Evolutionary conservation across 2,888 invertebrate genomes (phyloP), one percentile per base, ranked within the genome.

Genomic region (Sinohyriopsis cumingii): DNA sequence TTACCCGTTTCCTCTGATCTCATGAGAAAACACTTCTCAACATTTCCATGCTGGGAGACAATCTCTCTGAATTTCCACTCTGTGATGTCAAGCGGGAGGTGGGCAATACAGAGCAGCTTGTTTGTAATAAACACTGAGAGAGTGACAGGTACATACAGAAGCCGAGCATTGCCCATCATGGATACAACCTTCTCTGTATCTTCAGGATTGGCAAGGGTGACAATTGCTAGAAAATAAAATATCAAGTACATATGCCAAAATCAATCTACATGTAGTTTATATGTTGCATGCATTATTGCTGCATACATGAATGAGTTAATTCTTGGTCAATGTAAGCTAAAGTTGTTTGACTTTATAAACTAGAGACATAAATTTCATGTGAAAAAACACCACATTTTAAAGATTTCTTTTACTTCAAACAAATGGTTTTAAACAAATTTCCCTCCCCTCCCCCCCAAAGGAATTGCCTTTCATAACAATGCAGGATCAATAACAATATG

Each of bases 11-110:
- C 86, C 75, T 91, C 90, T 78, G 90, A 89, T 79, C 84, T 86
- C 90, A 92, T 91, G 55, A 92, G 88, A 83, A 92, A 92, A 73
- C 90, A 89, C 69, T 90, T 90, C 45, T 89, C 88, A 12, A 92
- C 86, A 65, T 90, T 87, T 3, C 92, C 92, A 77, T 90, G 91
- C 67, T 87, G 83, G 9, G 87, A 78, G 12, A 92, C 90, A 28
- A 92, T 84, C n/a, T 87, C 84, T 18, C 84, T 78, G 78, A 92
- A 91, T 72, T 91, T 90, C 20, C 89, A 87, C 67, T 92, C 91
- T 0, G 89, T 88, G 81, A 90, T 90, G 69, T 86, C 80, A 5
- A 87, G 82, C 2, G 92, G 92, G 55, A 92, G 85, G 55, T 92
- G 88, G 3, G 91, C 91, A 7, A 92, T 88, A 81, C 92, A 92